Conservation (phyloP, 2,797 vertebrate species). For the Mareca penelope region DNA sequence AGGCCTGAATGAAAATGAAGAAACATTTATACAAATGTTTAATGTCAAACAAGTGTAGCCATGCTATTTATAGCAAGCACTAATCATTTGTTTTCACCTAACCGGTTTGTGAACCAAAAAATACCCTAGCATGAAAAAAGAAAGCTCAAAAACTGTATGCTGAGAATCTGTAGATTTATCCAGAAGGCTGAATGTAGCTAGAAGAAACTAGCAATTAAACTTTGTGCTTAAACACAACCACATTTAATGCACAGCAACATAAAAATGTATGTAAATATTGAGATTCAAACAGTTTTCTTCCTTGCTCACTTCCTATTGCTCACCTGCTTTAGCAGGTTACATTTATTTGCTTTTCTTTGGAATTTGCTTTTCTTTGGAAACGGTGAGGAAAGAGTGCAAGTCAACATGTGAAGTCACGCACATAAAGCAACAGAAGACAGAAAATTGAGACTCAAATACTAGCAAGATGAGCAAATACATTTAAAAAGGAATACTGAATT, state of each 20-base stretch:
- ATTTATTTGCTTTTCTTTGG: not conserved
- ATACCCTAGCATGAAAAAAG: not conserved
- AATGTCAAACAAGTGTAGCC: not conserved
- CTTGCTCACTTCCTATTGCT: not conserved
- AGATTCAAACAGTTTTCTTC: not conserved
- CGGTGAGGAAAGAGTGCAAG: not conserved
- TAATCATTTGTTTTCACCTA: not conserved
- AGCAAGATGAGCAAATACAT: not conserved
- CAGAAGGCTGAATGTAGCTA: not conserved
- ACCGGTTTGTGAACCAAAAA: not conserved
- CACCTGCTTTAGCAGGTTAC: not conserved
- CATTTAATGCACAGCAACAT: not conserved
- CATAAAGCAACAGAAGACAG: not conserved
- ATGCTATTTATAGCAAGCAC: not conserved
- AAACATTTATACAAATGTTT: not conserved
- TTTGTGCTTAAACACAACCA: not conserved
- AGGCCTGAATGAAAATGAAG: not conserved
- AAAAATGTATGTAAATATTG: not conserved
- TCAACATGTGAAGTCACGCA: not conserved
- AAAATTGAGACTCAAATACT: not conserved
- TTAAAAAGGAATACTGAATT: not conserved
- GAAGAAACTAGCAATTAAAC: not conserved
- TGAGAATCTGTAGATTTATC: not conserved
- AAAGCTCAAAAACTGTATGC: not conserved
- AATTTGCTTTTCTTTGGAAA: not conserved